These are phyloP conservation scores for Planococcus citri DNA, from an alignment of 1,140 invertebrate genomes.

Conservation along the genomic window DNA sequence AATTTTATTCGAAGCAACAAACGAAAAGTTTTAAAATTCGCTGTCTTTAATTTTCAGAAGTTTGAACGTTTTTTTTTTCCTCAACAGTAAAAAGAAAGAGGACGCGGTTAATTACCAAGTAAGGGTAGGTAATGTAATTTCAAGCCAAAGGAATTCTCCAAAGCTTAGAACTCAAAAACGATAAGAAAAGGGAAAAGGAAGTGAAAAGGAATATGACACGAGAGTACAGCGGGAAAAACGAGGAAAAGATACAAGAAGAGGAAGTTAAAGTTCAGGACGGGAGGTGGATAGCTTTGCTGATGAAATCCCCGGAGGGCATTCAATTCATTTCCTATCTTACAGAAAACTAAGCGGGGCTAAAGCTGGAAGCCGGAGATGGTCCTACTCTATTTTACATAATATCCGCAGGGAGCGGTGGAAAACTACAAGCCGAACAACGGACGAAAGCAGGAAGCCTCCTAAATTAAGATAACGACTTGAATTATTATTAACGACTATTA, in stretches of 20 bases:
- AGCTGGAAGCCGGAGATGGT: constrained; percentile 5
- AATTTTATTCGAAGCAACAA: neutral
- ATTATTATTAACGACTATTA: constrained; percentile 8
- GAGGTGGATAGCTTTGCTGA: neutral
- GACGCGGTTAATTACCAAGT: neutral
- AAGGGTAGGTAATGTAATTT: constrained; percentile 3
- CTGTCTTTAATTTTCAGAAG: constrained; percentile 7
- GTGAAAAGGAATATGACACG: constrained; percentile 6
- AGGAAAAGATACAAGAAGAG: constrained; percentile 6
- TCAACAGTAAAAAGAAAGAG: neutral
- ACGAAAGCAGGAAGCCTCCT: constrained; percentile 5
- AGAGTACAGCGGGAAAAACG: neutral
- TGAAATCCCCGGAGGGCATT: constrained; percentile 5
- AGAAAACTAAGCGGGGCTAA: neutral
- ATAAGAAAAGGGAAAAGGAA: constrained; percentile 7
- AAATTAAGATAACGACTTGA: constrained; percentile 7
- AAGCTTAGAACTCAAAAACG: neutral
- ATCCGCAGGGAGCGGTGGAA: neutral
- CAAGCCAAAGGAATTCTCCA: neutral
- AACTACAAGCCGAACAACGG: neutral
- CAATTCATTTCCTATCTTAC: constrained; percentile 1
- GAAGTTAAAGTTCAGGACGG: neutral
- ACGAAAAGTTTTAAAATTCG: neutral
- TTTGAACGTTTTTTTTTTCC: neutral
- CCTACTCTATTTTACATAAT: constrained; percentile 7